Evolutionary conservation across 2,888 invertebrate genomes (phyloP).

Genomic region (Thymelicus acteon): DNA sequence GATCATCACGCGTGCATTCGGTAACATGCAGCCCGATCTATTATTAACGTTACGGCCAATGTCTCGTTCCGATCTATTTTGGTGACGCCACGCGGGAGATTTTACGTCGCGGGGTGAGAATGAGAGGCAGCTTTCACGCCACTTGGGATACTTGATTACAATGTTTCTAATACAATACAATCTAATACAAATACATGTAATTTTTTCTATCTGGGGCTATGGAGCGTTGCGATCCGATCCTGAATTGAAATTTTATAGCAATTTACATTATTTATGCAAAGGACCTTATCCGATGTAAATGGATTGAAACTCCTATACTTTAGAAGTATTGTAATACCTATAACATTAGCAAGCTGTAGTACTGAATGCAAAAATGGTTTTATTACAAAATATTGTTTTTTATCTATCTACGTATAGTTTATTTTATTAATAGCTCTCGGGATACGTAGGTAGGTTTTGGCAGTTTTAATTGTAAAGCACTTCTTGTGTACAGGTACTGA

Average conservation of each 20-base stretch:
- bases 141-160: background rate
- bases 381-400: no score
- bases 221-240: no score
- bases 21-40: conserved; percentile 27
- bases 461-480: no score
- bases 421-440: no score
- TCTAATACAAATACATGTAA: background rate
- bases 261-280: no score
- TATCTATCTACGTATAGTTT: no score
- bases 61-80: conserved; percentile 38
- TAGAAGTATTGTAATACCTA: background rate
- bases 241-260: no score
- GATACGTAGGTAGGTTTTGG: no score
- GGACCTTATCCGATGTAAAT: background rate
- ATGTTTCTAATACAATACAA: no score
- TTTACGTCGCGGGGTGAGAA: conserved; percentile 7
- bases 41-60: conserved; percentile 41
- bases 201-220: background rate
- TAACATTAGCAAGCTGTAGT: no score
- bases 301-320: background rate
- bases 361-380: no score
- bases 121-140: background rate
- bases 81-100: conserved; percentile 32
- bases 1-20: conserved; percentile 21
- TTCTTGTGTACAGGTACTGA: no score